These are phyloP conservation scores for Mustela nigripes DNA, from an alignment of 2,113 vertebrate genomes.

Conservation along the genomic window DNA sequence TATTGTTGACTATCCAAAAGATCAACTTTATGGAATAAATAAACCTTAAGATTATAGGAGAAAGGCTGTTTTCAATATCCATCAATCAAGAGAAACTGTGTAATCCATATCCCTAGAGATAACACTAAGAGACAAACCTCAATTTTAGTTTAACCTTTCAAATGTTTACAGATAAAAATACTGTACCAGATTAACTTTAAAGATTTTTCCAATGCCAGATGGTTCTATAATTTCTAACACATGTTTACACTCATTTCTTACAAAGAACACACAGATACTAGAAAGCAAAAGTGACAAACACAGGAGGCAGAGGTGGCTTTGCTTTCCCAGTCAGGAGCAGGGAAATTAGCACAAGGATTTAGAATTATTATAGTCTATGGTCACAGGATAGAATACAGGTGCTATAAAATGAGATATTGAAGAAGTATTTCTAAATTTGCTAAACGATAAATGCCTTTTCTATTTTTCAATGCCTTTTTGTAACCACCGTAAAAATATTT, in stretches of 20 bases:
- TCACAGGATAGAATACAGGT: neutral
- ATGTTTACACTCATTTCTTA: neutral
- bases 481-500: neutral
- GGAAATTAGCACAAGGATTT: neutral
- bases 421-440: neutral
- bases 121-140: neutral
- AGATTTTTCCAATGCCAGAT: neutral
- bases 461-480: neutral
- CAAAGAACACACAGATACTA: neutral
- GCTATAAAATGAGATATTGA: neutral
- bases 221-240: neutral
- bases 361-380: neutral
- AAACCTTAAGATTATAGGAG: neutral
- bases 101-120: neutral
- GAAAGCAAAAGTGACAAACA: neutral
- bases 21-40: conserved; percentile 14
- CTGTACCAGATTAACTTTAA: neutral
- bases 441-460: neutral
- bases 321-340: neutral
- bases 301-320: neutral
- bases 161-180: conserved; percentile 9
- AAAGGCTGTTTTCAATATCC: neutral
- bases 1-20: neutral
- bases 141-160: neutral
- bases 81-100: conserved; percentile 7